phyloP scores from a whole-genome alignment of 2,113 vertebrate genomes.

The Syrmaticus mikado region DNA sequence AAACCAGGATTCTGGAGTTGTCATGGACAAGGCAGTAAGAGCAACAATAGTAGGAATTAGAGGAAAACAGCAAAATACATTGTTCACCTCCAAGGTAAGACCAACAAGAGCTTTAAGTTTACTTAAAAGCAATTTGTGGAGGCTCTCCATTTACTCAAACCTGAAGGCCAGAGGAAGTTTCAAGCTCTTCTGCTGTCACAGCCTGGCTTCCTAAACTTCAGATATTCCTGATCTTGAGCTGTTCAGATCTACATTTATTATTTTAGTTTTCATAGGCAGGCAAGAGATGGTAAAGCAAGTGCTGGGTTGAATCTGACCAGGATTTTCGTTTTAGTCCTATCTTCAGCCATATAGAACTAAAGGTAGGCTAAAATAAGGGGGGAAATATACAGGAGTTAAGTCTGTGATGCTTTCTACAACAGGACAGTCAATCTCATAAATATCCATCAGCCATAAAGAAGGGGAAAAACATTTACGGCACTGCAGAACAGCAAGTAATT shows the following conservation, averaged over 20 bases:
- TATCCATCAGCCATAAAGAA: not conserved
- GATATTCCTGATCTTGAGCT: not conserved
- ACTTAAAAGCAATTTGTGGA: not conserved
- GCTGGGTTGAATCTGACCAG: not conserved
- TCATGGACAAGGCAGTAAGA: not conserved
- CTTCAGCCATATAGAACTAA: not conserved
- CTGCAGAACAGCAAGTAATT: not conserved
- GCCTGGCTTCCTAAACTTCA: not conserved
- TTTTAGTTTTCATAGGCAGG: not conserved
- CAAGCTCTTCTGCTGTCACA: not conserved
- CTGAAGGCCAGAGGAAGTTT: not conserved
- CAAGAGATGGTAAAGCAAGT: not conserved
- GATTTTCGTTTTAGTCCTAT: not conserved
- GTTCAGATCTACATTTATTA: not conserved
- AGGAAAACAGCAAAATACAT: not conserved
- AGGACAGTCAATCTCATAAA: not conserved
- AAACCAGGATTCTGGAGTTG: not conserved
- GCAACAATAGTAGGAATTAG: not conserved
- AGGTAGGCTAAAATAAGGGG: not conserved
- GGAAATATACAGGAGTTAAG: not conserved
- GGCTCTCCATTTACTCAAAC: not conserved
- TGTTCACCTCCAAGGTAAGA: not conserved
- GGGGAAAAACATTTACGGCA: not conserved
- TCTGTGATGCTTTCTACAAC: not conserved
- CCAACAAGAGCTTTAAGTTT: not conserved